A percentile compares a stretch with the other conserved stretches of the same genome.
phyloP scores from a whole-genome alignment of 2,113 vertebrate genomes.

The Lamprotornis superbus region DNA sequence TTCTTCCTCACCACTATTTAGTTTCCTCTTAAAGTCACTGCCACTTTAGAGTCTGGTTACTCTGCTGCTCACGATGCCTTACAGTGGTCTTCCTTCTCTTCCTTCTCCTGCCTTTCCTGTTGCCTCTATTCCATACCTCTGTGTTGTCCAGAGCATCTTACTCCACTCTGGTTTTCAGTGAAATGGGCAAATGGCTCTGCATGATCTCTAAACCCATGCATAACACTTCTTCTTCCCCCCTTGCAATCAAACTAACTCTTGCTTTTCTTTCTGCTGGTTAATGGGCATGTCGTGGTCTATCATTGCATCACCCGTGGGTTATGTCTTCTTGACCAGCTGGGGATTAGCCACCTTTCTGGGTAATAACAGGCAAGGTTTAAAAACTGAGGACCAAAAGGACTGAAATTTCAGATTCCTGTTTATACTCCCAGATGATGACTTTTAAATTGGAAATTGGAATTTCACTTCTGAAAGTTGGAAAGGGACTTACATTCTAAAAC shows the following conservation, averaged over 20 bases:
- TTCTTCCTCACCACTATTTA: neutral
- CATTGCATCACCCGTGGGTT: neutral
- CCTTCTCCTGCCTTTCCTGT: neutral
- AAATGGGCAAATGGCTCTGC: neutral
- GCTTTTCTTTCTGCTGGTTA: neutral
- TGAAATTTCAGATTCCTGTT: neutral
- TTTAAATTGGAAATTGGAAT: neutral
- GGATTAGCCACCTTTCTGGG: neutral
- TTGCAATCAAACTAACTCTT: neutral
- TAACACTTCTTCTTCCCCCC: neutral
- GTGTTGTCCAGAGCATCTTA: neutral
- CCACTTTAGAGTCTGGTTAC: neutral
- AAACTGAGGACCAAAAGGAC: neutral
- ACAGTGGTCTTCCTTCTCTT: neutral
- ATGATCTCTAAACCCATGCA: neutral
- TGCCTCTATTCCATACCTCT: neutral
- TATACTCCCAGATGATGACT: neutral
- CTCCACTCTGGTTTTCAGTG: neutral
- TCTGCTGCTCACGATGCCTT: neutral
- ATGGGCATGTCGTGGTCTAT: neutral
- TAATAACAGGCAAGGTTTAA: neutral
- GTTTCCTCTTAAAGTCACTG: neutral
- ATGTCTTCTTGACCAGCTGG: neutral
- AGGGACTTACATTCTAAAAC: neutral
- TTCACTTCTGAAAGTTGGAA: neutral